phyloP scores from a whole-genome alignment of 2,797 vertebrate species.

The Adelosebastes latens region DNA sequence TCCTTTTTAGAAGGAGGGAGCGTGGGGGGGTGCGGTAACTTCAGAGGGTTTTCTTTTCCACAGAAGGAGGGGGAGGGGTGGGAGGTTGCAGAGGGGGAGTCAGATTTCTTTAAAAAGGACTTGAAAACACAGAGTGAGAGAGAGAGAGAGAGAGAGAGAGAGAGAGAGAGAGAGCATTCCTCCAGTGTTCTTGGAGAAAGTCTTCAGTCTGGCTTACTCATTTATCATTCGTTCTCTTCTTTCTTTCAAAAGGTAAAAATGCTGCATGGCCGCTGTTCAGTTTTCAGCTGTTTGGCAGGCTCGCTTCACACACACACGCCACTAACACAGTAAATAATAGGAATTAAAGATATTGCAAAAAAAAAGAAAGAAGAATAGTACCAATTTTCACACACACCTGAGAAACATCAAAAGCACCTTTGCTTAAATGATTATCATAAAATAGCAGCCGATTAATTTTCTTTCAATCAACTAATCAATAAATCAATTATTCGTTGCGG shows the following conservation, averaged over 20 bases:
- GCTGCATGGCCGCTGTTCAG: slow-evolving; percentile 11
- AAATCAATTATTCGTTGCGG: background rate
- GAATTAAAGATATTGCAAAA: background rate
- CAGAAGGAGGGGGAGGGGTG: slow-evolving; percentile 41
- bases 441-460: background rate
- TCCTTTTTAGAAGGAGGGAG: slow-evolving; percentile 47
- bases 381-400: background rate
- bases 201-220: slow-evolving; percentile 22
- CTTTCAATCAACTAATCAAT: background rate
- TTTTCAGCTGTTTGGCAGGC: slow-evolving; percentile 29
- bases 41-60: slow-evolving; percentile 68
- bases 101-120: slow-evolving; percentile 69
- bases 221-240: slow-evolving; percentile 51
- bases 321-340: background rate
- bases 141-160: slow-evolving; percentile 24
- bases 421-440: background rate
- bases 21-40: slow-evolving; percentile 63
- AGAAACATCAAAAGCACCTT: background rate
- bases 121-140: slow-evolving; percentile 45
- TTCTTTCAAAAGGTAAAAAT: slow-evolving; percentile 37
- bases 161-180: slow-evolving; percentile 30
- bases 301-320: background rate
- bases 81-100: slow-evolving; percentile 55
- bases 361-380: too few species aligned
- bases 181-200: slow-evolving; percentile 34